These are phyloP conservation scores for Halcyon badia DNA, from an alignment of 2,797 vertebrate genomes.

Conservation along the genomic window DNA sequence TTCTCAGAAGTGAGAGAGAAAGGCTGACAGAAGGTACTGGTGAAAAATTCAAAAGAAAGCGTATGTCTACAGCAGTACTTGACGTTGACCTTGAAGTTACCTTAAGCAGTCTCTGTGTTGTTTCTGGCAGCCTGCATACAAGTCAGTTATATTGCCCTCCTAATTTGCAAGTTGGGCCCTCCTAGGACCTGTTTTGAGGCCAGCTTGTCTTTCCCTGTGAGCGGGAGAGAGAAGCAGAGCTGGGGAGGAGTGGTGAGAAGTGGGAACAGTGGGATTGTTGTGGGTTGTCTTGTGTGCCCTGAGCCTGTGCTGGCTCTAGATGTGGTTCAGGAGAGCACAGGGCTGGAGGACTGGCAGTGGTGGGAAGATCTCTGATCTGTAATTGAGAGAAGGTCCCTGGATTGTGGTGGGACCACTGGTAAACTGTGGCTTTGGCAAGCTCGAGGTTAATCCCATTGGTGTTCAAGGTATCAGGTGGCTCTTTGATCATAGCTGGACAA, in stretches of 20 bases:
- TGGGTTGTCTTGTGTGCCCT: not conserved
- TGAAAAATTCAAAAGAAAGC: not conserved
- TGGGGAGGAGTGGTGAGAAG: not conserved
- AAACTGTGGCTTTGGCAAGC: not conserved
- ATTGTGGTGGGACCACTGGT: not conserved
- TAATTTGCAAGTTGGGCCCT: constrained; percentile 35
- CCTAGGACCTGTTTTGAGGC: constrained; percentile 31
- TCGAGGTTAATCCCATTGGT: not conserved
- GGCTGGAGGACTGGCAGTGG: not conserved
- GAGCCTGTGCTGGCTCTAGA: not conserved
- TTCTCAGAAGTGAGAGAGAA: not conserved
- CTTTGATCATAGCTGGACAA: not conserved
- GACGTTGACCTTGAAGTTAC: constrained; percentile 48
- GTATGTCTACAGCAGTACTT: not conserved
- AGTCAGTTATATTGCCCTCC: constrained; percentile 29
- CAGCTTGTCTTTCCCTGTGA: not conserved
- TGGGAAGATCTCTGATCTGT: not conserved
- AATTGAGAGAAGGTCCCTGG: not conserved
- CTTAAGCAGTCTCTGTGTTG: constrained; percentile 1
- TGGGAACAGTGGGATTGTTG: not conserved
- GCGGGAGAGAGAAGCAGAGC: not conserved
- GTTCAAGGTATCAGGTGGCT: not conserved
- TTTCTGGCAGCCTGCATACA: constrained; percentile 48
- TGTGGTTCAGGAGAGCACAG: rapidly evolving
- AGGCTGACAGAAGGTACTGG: not conserved